Base-by-base conservation (phyloP, 2,113 vertebrate species). In the Sebastes schlegelii region DNA sequence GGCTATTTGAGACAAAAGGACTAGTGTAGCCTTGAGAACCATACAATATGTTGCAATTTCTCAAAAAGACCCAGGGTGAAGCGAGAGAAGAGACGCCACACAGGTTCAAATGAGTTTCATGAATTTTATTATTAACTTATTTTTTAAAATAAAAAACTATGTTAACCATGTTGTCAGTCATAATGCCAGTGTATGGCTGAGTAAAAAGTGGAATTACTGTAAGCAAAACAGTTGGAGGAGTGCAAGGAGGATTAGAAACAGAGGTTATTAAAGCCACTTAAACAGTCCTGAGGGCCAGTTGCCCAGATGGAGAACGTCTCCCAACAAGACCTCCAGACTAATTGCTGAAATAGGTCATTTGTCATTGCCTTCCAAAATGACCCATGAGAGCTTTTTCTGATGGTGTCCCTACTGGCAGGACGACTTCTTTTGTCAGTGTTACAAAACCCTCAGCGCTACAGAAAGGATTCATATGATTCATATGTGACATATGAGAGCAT, bases 301-400 rank as follows among this genome's bases (percentile, higher is more conserved):
- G 64, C 10, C 73, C 63, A 71, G 83, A 83, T 86, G 79, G 72
- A 85, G 54, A 80, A 64, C 5, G 1, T 80, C 34, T 68, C 45
- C 23, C 6, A 74, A 66, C 19, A 74, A 81, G 23, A 75, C 67
- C 70, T 26, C 16, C 72, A 76, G 48, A 74, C 21, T 58, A 64
- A 82, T 52, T 74, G 26, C 45, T 69, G 40, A 83, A 78, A 65
- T 55, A 61, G 66, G 19, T 82, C 46, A 63, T 62, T 77, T 79
- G 62, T 74, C 51, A 54, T 66, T 60, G 62, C 21, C 67, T 57
- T 60, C 48, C 8, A 69, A 72, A 67, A 74, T 69, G n/a, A 64
- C 61, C 23, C 67, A 19, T 52, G 49, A 70, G 2, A 63, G 5
- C 2, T 4, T 73, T 51, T 74, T 74, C 26, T 42, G 65, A 63